Percentiles rank a stretch among this genome's conserved stretches.
Conservation (phyloP, 1,140 invertebrate species). For the Dendroctonus valens region DNA sequence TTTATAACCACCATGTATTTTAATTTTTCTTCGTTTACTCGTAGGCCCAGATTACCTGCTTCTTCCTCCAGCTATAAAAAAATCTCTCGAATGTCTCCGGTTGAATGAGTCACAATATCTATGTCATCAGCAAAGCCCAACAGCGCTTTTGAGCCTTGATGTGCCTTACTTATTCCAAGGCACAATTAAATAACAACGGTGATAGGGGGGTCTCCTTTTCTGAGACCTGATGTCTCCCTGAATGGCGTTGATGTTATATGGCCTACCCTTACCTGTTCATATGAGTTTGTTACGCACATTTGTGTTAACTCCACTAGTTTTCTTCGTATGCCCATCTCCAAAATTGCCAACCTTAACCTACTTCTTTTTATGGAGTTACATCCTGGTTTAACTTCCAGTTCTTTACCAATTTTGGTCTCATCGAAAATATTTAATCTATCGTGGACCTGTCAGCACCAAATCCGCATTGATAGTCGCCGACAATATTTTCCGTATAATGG, state of each 20-base stretch:
- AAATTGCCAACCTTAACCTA: background rate
- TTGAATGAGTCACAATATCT: too few relatives aligned
- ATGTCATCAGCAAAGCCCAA: too few relatives aligned
- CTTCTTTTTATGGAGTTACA: background rate
- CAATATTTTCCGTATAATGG: too few relatives aligned
- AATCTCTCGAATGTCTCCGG: too few relatives aligned
- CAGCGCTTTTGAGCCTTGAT: too few relatives aligned
- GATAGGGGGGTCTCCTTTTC: background rate
- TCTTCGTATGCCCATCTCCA: background rate
- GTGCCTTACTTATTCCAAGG: background rate
- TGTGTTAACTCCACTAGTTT: constrained; percentile 2
- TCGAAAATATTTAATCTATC: constrained; percentile 2
- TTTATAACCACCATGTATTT: too few relatives aligned
- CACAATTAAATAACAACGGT: constrained; percentile 4
- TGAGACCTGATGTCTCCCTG: background rate
- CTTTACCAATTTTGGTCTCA: background rate
- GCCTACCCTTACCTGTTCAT: background rate
- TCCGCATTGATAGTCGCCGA: too few relatives aligned
- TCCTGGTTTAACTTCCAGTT: background rate
- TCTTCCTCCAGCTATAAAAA: too few relatives aligned
- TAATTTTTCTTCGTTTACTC: too few relatives aligned
- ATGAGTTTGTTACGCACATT: background rate
- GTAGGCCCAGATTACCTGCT: too few relatives aligned
- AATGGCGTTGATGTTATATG: background rate
- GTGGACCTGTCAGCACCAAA: background rate